These are phyloP conservation scores for Pungitius pungitius DNA, from an alignment of 2,113 vertebrate species.

Conservation along the genomic window DNA sequence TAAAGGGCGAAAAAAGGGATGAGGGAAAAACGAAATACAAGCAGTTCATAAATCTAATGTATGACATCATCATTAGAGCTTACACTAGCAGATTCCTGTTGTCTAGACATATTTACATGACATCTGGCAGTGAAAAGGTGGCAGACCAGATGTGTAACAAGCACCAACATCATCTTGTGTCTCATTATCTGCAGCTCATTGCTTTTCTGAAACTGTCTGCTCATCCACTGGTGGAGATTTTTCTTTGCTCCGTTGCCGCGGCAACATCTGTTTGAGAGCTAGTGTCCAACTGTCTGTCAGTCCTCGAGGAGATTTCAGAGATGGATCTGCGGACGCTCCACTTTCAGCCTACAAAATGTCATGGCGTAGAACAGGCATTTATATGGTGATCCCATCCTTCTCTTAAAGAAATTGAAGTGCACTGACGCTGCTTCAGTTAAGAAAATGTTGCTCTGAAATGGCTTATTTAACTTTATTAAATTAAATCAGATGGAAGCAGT, in stretches of 20 bases:
- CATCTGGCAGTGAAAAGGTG: constrained; percentile 18
- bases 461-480: constrained; percentile 41
- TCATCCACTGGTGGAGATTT: constrained; percentile 25
- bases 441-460: constrained; percentile 41
- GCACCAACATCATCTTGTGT: constrained; percentile 27
- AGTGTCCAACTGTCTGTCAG: constrained; percentile 59
- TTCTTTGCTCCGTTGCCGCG: constrained; percentile 12
- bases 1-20: not conserved
- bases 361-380: constrained; percentile 23
- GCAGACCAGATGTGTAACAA: constrained; percentile 31
- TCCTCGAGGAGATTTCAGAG: constrained; percentile 40
- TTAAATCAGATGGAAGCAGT: constrained; percentile 13
- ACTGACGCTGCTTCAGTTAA: constrained; percentile 5
- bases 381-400: constrained; percentile 44
- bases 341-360: constrained; percentile 26
- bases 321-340: constrained; percentile 25
- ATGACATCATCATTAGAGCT: not conserved
- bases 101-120: constrained; percentile 6
- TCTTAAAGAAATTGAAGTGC: constrained; percentile 9
- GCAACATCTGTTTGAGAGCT: constrained; percentile 59
- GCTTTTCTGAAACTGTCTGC: constrained; percentile 32
- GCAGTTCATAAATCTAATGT: not conserved
- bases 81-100: not conserved
- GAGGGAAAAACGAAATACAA: not conserved
- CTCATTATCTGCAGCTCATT: constrained; percentile 22